phyloP scores from a whole-genome alignment of 2,888 invertebrate genomes.

The Hyalella azteca region DNA sequence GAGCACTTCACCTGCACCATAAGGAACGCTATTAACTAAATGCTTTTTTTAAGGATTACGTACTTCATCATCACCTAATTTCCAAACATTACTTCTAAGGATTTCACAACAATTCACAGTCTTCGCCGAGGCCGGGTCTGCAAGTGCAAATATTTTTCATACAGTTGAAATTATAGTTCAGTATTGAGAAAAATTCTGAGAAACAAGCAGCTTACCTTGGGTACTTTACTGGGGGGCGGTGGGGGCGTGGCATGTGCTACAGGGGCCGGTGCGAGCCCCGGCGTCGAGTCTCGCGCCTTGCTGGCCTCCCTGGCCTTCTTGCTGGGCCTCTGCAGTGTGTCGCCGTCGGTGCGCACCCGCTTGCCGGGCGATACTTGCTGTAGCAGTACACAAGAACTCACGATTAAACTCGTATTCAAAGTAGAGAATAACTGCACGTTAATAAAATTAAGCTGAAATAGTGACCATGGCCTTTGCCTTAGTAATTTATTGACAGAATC shows the following conservation, averaged over 20 bases:
- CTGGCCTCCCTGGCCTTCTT: slow-evolving; percentile 57
- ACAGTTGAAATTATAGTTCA: too few relatives aligned
- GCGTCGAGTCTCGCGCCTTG: slow-evolving; percentile 45
- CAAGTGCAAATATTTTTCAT: too few relatives aligned
- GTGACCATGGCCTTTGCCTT: background rate
- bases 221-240: slow-evolving; percentile 3
- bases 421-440: background rate
- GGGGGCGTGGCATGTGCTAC: background rate
- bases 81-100: too few relatives aligned
- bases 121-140: too few relatives aligned
- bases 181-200: too few relatives aligned
- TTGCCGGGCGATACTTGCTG: slow-evolving; percentile 53
- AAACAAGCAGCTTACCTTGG: slow-evolving; percentile 13
- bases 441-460: background rate
- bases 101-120: too few relatives aligned
- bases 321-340: slow-evolving; percentile 41
- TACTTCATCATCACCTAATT: too few relatives aligned
- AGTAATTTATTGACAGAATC: background rate
- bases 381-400: too few relatives aligned
- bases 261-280: slow-evolving; percentile 48
- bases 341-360: slow-evolving; percentile 48
- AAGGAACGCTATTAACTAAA: background rate
- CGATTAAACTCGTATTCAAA: too few relatives aligned
- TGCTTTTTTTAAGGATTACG: too few relatives aligned
- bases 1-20: slow-evolving; percentile 53